Evolutionary conservation across 2,113 vertebrate species (phyloP).

Genomic region (Fregetta grallaria): DNA sequence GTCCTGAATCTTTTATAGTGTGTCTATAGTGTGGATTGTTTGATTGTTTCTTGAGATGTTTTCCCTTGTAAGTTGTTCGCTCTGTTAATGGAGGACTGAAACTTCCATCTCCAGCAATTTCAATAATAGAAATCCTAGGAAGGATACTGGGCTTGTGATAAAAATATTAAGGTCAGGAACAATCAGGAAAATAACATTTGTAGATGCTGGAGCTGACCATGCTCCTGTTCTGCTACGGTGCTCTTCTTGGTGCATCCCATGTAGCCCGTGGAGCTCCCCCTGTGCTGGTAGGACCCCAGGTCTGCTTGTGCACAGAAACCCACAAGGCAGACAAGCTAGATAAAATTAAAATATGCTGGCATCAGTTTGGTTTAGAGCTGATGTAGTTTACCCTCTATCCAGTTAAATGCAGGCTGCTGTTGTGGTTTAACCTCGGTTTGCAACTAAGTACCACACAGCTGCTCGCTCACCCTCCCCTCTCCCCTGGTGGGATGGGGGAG

Average conservation of each 20-base stretch:
- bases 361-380: not conserved
- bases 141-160: not conserved
- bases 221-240: not conserved
- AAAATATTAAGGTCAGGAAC: not conserved
- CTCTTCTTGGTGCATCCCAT: not conserved
- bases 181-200: not conserved
- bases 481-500: too few relatives aligned
- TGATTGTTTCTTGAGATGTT: not conserved
- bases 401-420: not conserved
- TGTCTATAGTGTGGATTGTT: too few relatives aligned
- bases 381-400: not conserved
- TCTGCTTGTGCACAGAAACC: not conserved
- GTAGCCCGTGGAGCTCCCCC: not conserved
- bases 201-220: not conserved
- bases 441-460: too few relatives aligned
- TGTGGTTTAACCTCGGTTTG: too few relatives aligned
- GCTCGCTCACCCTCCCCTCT: too few relatives aligned
- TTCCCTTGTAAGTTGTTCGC: not conserved
- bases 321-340: not conserved
- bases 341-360: not conserved
- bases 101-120: not conserved
- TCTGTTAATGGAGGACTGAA: not conserved
- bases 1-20: not conserved
- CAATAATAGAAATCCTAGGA: not conserved
- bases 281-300: not conserved